A percentile compares a stretch with the other conserved stretches of the same genome.
phyloP scores from a whole-genome alignment of 2,113 vertebrate species.

The Montifringilla adamsi region DNA sequence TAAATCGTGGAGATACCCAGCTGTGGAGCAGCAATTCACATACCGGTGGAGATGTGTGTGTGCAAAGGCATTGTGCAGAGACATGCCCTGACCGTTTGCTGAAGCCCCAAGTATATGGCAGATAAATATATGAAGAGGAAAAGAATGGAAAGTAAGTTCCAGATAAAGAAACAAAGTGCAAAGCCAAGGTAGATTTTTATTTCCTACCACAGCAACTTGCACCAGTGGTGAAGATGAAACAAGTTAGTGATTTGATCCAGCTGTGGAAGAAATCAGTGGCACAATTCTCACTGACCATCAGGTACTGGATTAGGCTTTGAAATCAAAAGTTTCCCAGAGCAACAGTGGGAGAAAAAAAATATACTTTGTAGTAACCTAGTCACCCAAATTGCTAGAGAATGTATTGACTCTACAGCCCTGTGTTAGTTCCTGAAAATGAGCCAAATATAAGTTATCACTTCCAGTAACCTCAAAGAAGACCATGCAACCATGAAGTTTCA shows the following conservation, averaged over 20 bases:
- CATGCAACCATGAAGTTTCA: not conserved
- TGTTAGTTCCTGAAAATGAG: not conserved
- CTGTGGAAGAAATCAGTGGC: not conserved
- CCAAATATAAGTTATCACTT: not conserved
- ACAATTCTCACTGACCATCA: not conserved
- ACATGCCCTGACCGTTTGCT: not conserved
- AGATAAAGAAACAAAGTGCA: not conserved
- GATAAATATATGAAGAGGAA: not conserved
- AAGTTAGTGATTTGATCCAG: not conserved
- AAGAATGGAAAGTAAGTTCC: not conserved
- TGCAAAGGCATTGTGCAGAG: not conserved
- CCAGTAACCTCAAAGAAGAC: not conserved
- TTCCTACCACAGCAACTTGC: not conserved
- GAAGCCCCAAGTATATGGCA: not conserved
- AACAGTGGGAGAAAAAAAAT: not conserved
- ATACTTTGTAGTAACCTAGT: not conserved
- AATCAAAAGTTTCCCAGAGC: not conserved
- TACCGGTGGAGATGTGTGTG: not conserved
- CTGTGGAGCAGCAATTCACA: not conserved
- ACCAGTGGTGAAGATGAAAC: not conserved
- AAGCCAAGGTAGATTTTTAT: not conserved
- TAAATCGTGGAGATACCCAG: not conserved
- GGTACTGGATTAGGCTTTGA: not conserved
- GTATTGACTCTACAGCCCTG: not conserved
- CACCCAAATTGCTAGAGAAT: not conserved